phyloP scores from a whole-genome alignment of 2,113 vertebrate genomes.

The Galeopterus variegatus region DNA sequence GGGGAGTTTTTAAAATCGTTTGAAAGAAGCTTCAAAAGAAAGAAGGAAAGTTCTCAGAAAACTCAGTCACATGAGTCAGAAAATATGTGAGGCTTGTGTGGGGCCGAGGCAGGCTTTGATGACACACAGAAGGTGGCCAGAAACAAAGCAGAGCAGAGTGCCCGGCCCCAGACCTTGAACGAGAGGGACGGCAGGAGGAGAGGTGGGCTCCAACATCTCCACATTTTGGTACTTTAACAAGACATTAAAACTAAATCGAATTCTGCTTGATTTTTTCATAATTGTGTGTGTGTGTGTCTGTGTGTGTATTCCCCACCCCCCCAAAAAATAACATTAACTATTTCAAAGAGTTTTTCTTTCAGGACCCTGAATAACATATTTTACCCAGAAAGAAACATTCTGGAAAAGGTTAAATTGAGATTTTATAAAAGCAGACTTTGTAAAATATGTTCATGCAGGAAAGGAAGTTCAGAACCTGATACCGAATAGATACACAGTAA shows the following conservation, averaged over 20 bases:
- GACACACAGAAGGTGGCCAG: neutral
- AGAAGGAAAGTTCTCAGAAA: slow-evolving; percentile 64
- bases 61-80: slow-evolving; percentile 39
- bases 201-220: neutral
- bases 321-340: neutral
- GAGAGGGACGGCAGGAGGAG: neutral
- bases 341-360: neutral
- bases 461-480: neutral
- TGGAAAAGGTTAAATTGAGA: slow-evolving; percentile 23
- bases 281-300: neutral
- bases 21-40: slow-evolving; percentile 61
- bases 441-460: neutral
- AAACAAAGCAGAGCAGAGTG: slow-evolving; percentile 12
- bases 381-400: neutral
- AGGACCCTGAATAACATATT: neutral
- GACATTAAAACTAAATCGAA: neutral
- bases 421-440: neutral
- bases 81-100: slow-evolving; percentile 21
- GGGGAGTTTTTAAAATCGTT: slow-evolving; percentile 46
- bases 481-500: neutral
- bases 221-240: slow-evolving; percentile 3
- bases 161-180: neutral
- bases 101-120: slow-evolving; percentile 46
- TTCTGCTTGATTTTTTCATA: neutral
- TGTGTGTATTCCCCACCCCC: neutral